phyloP scores from a whole-genome alignment of 2,797 vertebrate genomes.

The Artibeus jamaicensis region DNA sequence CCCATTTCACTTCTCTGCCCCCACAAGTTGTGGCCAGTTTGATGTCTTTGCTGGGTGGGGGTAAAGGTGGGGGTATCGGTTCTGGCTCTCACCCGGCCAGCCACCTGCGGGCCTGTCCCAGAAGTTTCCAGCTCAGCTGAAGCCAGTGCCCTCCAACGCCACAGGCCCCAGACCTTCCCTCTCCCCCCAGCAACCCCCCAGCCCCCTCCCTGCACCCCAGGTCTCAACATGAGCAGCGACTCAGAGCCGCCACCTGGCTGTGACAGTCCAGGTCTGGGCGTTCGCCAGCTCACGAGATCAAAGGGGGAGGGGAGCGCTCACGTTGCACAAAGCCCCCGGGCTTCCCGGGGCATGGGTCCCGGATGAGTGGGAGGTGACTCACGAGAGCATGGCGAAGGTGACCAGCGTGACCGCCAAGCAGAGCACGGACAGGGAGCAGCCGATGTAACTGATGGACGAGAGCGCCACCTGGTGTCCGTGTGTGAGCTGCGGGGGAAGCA shows the following conservation, averaged over 20 bases:
- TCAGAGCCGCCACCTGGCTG: slow-evolving; percentile 66
- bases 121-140: not conserved
- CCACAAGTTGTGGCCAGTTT: not conserved
- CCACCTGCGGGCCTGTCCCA: not conserved
- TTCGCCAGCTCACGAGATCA: fast-evolving
- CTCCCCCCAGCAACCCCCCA: not conserved
- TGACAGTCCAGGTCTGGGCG: slow-evolving; percentile 55
- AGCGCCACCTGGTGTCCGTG: slow-evolving; percentile 93
- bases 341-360: fast-evolving
- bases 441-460: slow-evolving; percentile 95
- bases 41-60: fast-evolving
- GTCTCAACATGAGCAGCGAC: slow-evolving; percentile 63
- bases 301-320: too few relatives aligned
- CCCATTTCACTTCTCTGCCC: not conserved
- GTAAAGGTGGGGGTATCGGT: not conserved
- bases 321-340: not conserved
- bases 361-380: slow-evolving; percentile 83
- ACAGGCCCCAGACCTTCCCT: not conserved
- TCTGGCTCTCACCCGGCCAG: not conserved
- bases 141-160: not conserved
- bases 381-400: slow-evolving; percentile 97
- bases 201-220: not conserved
- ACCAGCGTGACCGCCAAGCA: slow-evolving; percentile 93
- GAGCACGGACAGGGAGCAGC: slow-evolving; percentile 95
- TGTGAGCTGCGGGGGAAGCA: slow-evolving; percentile 84